Conservation (phyloP, 2,113 vertebrate species). For the Crotalus helleri region DNA sequence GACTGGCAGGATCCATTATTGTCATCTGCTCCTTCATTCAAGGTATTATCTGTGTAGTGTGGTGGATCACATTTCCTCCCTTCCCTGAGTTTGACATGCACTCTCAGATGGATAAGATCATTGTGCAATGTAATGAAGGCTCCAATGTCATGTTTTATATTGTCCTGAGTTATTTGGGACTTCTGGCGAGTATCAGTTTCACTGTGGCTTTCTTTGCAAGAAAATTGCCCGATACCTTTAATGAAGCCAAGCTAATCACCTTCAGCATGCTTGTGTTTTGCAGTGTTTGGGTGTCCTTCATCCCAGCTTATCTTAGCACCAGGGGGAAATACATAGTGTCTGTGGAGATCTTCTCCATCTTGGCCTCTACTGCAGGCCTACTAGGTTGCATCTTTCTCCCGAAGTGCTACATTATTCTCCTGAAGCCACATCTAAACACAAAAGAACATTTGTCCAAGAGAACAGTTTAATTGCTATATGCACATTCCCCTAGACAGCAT, state of each 20-base stretch:
- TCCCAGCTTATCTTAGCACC: neutral
- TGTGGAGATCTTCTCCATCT: neutral
- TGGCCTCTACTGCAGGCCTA: neutral
- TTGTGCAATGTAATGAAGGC: neutral
- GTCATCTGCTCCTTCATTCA: neutral
- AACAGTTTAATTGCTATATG: neutral
- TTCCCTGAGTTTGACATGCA: neutral
- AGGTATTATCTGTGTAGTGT: neutral
- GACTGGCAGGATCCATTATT: neutral
- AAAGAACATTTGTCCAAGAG: neutral
- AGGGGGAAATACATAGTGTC: neutral
- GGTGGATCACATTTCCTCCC: neutral
- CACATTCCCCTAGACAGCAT: neutral
- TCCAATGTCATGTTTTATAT: neutral
- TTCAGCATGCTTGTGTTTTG: neutral
- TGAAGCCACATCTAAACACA: neutral
- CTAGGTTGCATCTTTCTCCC: neutral
- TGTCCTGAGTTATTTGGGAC: neutral
- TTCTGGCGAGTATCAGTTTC: neutral
- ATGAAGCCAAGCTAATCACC: neutral
- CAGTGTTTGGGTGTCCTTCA: neutral
- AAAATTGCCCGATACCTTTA: neutral
- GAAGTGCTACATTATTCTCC: neutral
- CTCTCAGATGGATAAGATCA: neutral
- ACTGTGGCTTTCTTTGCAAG: neutral